phyloP scores from a whole-genome alignment of 35 echinoderm and acorn worm genomes.

The Apostichopus californicus region DNA sequence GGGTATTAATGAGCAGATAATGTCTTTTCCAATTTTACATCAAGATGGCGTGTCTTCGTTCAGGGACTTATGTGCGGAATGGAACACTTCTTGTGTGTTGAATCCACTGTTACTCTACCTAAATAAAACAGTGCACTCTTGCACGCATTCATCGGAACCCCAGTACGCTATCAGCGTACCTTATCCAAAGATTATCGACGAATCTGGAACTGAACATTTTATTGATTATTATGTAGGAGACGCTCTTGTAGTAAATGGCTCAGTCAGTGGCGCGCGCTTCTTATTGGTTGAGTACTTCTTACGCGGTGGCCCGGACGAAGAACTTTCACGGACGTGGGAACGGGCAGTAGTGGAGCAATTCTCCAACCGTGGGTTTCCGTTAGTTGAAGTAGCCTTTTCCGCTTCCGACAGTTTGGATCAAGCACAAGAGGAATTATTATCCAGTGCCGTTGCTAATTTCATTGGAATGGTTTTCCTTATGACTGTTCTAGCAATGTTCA shows the following conservation, averaged over 20 bases:
- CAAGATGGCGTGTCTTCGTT: neutral
- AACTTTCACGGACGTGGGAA: neutral
- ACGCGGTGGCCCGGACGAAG: neutral
- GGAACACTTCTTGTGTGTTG: neutral
- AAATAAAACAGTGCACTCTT: neutral
- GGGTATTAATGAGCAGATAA: neutral
- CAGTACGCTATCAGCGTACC: neutral
- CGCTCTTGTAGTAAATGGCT: neutral
- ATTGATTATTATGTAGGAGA: slow-evolving; percentile 4
- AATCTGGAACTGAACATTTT: neutral
- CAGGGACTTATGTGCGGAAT: neutral
- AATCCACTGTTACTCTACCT: neutral
- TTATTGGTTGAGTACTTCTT: neutral
- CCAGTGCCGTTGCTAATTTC: neutral
- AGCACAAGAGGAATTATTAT: neutral
- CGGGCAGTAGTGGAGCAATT: neutral
- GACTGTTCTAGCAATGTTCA: neutral
- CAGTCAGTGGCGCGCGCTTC: neutral
- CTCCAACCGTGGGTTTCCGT: neutral
- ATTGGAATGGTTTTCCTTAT: neutral
- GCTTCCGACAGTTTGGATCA: neutral
- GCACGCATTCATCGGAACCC: neutral
- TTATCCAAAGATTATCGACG: neutral
- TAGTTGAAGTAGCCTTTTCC: neutral
- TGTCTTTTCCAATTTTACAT: neutral